Conservation (phyloP, 2,888 invertebrate species). For the Trichopoda pennipes region DNA sequence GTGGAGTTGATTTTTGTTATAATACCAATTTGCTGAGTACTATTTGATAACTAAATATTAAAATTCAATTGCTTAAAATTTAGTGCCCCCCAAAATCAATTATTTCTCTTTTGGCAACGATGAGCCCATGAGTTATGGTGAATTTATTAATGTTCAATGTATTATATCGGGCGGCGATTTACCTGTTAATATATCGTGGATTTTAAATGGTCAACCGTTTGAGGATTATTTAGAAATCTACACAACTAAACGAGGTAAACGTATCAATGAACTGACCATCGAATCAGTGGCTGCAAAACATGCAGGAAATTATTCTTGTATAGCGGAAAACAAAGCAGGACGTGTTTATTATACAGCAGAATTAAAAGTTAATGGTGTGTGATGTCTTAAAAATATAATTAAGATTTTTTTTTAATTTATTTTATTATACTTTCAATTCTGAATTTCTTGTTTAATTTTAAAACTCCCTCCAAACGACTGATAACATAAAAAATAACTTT, state of each 20-base stretch:
- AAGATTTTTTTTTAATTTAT: slow-evolving; percentile 9
- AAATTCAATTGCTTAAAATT: not conserved
- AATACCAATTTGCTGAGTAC: not conserved
- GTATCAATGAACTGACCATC: slow-evolving; percentile 84
- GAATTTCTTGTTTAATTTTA: slow-evolving; percentile 45
- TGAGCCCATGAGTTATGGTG: slow-evolving; percentile 86
- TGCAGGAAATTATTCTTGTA: slow-evolving; percentile 89
- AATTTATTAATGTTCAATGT: slow-evolving; percentile 82
- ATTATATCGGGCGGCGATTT: slow-evolving; percentile 83
- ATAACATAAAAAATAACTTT: not conserved
- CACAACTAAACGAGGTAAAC: slow-evolving; percentile 81
- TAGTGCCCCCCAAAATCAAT: slow-evolving; percentile 88
- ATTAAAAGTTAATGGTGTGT: slow-evolving; percentile 88
- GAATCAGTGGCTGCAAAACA: slow-evolving; percentile 86
- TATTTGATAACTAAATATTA: not conserved
- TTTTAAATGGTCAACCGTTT: slow-evolving; percentile 82
- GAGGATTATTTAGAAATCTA: slow-evolving; percentile 79
- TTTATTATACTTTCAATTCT: slow-evolving; percentile 22
- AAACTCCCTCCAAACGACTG: not conserved
- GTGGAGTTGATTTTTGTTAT: not conserved
- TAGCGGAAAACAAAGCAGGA: slow-evolving; percentile 88
- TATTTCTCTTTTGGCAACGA: slow-evolving; percentile 90
- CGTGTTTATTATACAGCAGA: slow-evolving; percentile 85
- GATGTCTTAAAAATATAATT: not conserved
- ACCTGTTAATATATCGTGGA: slow-evolving; percentile 84